A percentile compares a stretch with the other conserved stretches of the same genome.
phyloP scores from a whole-genome alignment of 1,140 invertebrate species.

The Saccostrea echinata region DNA sequence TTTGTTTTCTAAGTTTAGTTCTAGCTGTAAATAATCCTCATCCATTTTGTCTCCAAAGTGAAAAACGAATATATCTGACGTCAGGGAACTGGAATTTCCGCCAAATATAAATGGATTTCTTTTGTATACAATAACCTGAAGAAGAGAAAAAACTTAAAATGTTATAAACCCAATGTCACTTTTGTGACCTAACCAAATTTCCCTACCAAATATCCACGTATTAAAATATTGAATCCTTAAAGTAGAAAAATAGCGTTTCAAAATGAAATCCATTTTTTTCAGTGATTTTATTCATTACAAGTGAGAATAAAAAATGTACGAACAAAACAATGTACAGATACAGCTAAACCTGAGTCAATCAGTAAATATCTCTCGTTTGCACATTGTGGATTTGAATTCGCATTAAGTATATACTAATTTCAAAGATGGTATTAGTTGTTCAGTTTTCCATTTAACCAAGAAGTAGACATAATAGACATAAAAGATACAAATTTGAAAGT shows the following conservation, averaged over 20 bases:
- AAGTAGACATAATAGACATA: neutral
- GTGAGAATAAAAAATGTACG: no score
- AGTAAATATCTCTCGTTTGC: no score
- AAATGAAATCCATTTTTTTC: no score
- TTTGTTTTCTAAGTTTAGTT: neutral
- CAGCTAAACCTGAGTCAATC: no score
- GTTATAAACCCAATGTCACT: neutral
- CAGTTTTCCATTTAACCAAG: no score
- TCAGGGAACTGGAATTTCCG: neutral
- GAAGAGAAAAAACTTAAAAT: neutral
- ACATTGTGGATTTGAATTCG: no score
- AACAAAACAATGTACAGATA: no score
- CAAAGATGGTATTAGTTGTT: neutral
- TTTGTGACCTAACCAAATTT: neutral
- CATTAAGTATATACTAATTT: no score
- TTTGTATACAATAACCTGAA: neutral
- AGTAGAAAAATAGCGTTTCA: neutral
- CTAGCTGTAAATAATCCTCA: neutral
- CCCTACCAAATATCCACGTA: neutral
- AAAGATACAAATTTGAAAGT: neutral
- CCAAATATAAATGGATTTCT: neutral
- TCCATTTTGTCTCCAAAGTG: neutral
- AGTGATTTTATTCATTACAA: no score
- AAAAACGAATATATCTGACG: neutral
- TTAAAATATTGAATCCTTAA: neutral